These are phyloP conservation scores for Silurus glanis DNA, from an alignment of 2,113 vertebrate species.

Conservation along the genomic window DNA sequence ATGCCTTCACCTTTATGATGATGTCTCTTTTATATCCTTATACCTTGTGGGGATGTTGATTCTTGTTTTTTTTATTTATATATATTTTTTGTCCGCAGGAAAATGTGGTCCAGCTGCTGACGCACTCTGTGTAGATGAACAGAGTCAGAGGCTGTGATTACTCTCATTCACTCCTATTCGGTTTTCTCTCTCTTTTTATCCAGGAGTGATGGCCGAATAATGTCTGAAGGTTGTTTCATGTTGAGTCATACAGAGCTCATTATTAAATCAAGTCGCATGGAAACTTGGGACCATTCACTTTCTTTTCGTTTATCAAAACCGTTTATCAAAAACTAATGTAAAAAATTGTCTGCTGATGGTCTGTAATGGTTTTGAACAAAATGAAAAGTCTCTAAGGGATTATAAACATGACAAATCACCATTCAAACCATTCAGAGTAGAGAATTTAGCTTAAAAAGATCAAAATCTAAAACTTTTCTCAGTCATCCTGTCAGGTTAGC, in stretches of 20 bases:
- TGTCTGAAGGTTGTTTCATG: neutral
- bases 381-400: neutral
- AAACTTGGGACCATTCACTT: neutral
- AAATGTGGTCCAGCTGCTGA: neutral
- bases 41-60: neutral
- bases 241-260: neutral
- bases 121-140: neutral
- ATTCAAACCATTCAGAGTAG: neutral
- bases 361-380: neutral
- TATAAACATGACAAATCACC: neutral
- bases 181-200: neutral
- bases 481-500: neutral
- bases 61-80: neutral
- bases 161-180: neutral
- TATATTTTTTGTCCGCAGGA: neutral
- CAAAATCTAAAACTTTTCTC: neutral
- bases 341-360: neutral
- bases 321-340: neutral
- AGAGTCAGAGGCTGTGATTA: neutral
- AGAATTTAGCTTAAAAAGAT: neutral
- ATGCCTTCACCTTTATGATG: neutral
- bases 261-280: neutral
- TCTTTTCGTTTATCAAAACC: neutral
- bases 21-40: neutral
- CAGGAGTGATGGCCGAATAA: neutral